Conservation (phyloP, 2,113 vertebrate genomes). For the Eudorcas thomsonii region DNA sequence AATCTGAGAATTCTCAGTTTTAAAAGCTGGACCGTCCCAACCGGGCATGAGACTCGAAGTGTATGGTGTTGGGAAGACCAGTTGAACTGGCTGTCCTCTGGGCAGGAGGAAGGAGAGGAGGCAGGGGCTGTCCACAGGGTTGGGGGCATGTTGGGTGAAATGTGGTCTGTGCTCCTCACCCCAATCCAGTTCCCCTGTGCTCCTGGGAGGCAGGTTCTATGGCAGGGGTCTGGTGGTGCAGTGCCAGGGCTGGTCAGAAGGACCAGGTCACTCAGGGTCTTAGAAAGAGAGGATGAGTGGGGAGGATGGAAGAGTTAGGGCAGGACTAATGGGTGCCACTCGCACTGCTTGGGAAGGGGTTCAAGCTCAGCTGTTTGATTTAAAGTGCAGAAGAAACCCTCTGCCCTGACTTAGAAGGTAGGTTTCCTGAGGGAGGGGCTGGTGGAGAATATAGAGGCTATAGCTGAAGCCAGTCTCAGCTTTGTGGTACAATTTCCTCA, state of each 20-base stretch:
- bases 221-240: too few species aligned
- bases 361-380: neutral
- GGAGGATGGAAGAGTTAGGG: neutral
- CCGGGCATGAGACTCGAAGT: neutral
- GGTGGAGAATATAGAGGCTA: neutral
- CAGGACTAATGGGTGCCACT: neutral
- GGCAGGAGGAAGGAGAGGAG: rapidly evolving
- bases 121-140: neutral
- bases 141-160: too few species aligned
- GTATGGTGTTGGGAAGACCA: neutral
- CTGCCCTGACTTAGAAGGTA: neutral
- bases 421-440: neutral
- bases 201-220: neutral
- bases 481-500: neutral
- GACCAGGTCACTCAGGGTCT: neutral
- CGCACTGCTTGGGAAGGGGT: neutral
- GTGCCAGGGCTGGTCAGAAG: neutral
- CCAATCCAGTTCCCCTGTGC: neutral
- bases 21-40: neutral
- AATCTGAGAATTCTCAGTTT: neutral
- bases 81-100: neutral
- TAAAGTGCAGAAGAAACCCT: neutral
- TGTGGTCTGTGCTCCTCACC: too few species aligned
- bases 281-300: neutral
- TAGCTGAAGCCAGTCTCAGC: neutral